These are phyloP conservation scores for Plebejus melissa DNA, from an alignment of 2,888 invertebrate species.

Conservation along the genomic window DNA sequence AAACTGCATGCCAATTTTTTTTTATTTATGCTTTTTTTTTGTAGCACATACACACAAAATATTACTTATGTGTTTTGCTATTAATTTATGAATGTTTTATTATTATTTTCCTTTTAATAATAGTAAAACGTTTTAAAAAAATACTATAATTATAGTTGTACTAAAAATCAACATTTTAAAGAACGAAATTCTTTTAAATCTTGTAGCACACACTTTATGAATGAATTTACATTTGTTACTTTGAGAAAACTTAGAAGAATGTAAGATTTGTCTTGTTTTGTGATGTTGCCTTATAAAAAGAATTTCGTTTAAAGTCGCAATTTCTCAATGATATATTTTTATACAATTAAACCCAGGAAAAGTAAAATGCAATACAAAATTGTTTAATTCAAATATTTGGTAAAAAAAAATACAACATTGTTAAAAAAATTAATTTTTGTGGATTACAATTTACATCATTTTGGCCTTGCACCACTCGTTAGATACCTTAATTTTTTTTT, in stretches of 20 bases:
- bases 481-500: background rate
- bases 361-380: background rate
- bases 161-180: background rate
- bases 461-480: background rate
- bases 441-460: background rate
- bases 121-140: conserved; percentile 20
- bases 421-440: background rate
- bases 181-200: conserved; percentile 13
- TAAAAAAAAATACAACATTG: background rate
- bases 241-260: background rate
- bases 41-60: conserved; percentile 31
- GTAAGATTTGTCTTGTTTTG: background rate
- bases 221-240: too few species aligned
- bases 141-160: background rate
- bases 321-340: background rate
- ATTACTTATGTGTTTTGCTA: conserved; percentile 28
- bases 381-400: conserved; percentile 8
- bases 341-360: background rate
- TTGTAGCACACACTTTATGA: too few species aligned
- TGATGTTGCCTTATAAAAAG: background rate
- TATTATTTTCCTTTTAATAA: conserved; percentile 6
- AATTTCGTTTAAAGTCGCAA: background rate
- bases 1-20: conserved; percentile 5
- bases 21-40: background rate
- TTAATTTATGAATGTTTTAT: background rate